phyloP scores from a whole-genome alignment of 2,797 vertebrate species.

The Girardinus metallicus region DNA sequence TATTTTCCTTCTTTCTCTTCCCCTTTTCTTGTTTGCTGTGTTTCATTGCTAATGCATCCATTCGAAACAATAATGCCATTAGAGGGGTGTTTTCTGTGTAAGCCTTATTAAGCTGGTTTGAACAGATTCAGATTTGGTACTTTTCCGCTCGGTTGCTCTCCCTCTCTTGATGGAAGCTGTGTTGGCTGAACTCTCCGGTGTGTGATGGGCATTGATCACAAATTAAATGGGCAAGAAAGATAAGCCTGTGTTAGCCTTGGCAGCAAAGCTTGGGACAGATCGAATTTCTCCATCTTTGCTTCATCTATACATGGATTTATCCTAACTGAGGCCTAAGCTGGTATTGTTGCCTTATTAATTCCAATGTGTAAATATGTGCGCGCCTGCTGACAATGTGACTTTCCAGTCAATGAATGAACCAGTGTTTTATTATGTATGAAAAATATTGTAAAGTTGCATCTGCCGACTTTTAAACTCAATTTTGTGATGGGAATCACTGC shows the following conservation, averaged over 20 bases:
- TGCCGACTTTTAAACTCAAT: slow-evolving; percentile 61
- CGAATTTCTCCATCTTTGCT: slow-evolving; percentile 64
- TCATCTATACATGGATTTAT: slow-evolving; percentile 73
- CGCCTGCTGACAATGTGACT: slow-evolving; percentile 24
- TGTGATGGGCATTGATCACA: slow-evolving; percentile 39
- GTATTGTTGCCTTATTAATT: slow-evolving; percentile 67
- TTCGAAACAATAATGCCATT: slow-evolving; percentile 24
- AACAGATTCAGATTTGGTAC: slow-evolving; percentile 37
- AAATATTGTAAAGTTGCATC: slow-evolving; percentile 38
- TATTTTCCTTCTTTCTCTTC: slow-evolving; percentile 6
- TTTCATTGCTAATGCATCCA: slow-evolving; percentile 11
- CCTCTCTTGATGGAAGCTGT: slow-evolving; percentile 34
- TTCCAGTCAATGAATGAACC: slow-evolving; percentile 41
- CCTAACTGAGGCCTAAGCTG: slow-evolving; percentile 56
- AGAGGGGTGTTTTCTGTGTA: slow-evolving; percentile 18
- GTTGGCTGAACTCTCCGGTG: slow-evolving; percentile 31
- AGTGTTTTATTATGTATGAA: slow-evolving; percentile 27
- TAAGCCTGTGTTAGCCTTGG: slow-evolving; percentile 42
- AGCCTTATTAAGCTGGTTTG: slow-evolving; percentile 30
- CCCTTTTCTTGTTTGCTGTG: slow-evolving; percentile 12
- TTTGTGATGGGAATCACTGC: slow-evolving; percentile 53
- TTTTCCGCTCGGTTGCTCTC: slow-evolving; percentile 29
- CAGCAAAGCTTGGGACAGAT: slow-evolving; percentile 69
- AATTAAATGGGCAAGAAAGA: slow-evolving; percentile 43
- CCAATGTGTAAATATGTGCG: slow-evolving; percentile 26